Evolutionary conservation across 1,140 invertebrate genomes (phyloP), one percentile per base, ranked within the genome.

Genomic region (Cotesia glomerata): DNA sequence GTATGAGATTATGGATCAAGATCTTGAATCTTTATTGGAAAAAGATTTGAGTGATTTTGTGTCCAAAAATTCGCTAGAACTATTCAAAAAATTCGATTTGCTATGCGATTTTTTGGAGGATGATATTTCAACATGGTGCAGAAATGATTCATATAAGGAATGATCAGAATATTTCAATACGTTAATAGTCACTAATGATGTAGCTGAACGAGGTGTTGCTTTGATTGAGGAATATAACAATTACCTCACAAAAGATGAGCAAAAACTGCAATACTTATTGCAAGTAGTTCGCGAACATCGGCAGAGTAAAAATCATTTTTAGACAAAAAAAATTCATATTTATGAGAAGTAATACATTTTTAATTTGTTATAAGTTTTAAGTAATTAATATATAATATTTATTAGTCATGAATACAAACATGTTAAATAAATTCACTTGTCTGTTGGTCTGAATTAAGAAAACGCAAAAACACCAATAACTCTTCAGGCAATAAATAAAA

Each of bases 381-480:
- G 8, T 7, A 11, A 45, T 9, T 8, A 45, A 45, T 45, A 8
- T 0, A 45, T 45, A 45, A 45, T 45, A 45, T 45, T 45, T 45
- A 5, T 45, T 9, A 45, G 39, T 58, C 26, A 58, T 58, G 9
- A 58, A 16, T 58, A 58, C 54, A 58, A n/a, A 58, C 0, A 58
- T 58, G 54, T 58, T 58, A 32, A 58, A 58, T n/a, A 58, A 58
- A 58, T n/a, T 58, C 54, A 16, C 54, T 58, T 58, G 54, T 58
- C 26, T 58, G 54, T 16, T 58, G 0, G 54, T 58, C 54, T 16
- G 54, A 32, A 58, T 58, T 32, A 58, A 2, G 9, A 16, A 58
- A 58, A 58, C 54, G 14, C 9, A n/a, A 11, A 58, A n/a, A 58
- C 54, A 58, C n/a, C 0, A 32, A 58, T 58, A 58, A 58, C n/a